Base-by-base conservation (phyloP, 2,888 invertebrate species). In the Seira sanloemensis region DNA sequence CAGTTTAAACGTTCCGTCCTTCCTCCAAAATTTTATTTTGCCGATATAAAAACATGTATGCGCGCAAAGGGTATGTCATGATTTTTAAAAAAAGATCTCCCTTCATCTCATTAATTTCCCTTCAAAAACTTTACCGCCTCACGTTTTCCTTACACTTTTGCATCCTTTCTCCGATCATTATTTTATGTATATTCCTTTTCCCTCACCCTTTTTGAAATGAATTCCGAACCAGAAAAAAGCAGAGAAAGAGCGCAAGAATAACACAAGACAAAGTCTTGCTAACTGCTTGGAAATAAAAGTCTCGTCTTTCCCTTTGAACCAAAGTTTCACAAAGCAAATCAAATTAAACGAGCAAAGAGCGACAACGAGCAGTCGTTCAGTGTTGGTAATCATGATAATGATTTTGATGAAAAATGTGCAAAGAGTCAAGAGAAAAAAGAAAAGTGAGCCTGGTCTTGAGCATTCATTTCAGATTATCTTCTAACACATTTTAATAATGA, bases 21-120 rank as follows among this genome's bases (percentile, higher is more conserved):
- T 12, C 7, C 18, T 65, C 65, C 68, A 76, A 71, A 50, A 50
- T 12, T 7, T 18, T 12, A 50, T 50, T 12, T 7, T 4, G 23
- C 37, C 73, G 46, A 72, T 66, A 74, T 54, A 26, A 24, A 27
- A 18, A 18, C 50, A 62, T 7, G 19, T 7, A 24, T 21, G 67
- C 16, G 23, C 37, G 68, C 37, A 54, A 24, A 26, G 19, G 18
- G 4, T 37, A 81, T 24, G 46, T 54, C n/a, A n/a, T n/a, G n/a
- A n/a, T 46, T 75, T 78, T 78, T 67, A 84, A 76, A 84, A n/a
- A 62, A 12, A n/a, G 62, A 62, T 72, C 83, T 82, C 79, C 76
- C 86, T 86, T 83, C 86, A 86, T 88, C 88, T 88, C 88, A 88
- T 88, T 88, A 88, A 88, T 88, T 86, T 86, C 86, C 80, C 86